Evolutionary conservation across 2,797 vertebrate species (phyloP), one percentile per base, ranked within the genome.

Genomic region (Euphonia xanthogaster): DNA sequence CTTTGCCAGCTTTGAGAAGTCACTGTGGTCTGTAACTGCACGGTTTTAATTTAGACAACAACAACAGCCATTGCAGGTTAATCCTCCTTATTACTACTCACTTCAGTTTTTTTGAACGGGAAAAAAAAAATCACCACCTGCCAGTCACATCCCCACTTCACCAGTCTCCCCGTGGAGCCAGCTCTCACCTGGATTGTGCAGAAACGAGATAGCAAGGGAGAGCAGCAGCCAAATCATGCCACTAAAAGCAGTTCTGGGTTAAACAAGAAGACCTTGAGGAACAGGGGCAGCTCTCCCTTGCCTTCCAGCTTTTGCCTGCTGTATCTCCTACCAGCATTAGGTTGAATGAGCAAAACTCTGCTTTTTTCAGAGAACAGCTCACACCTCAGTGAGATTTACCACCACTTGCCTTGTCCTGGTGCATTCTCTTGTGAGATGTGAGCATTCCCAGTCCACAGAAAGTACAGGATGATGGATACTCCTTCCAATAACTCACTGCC

Each of bases 1-100:
- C 67, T 92, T 76, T 76, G 67, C 71, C 40, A 76, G 33, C 51
- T 85, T 88, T 55, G 71, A 86, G 91, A 93, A 95, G 89, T 68
- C 82, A 88, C 53, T 24, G 6, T 70, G 94, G 57, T 79, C 79
- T 91, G 72, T 5, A 16, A 72, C 82, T 94, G 89, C 45, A 50
- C 23, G 12, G 79, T 88, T 84, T 90, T 86, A 90, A 80, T 96
- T 94, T 79, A 50, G 58, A 54, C 50, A 85, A 73, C 60, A 84
- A 76, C 60, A 84, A 5, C 33, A 51, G 39, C 51, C 62, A 15
- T 50, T 86, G 79, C 44, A 62, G 40, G n/a, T 40, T 86, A 63
- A 60, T 37, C 37, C 35, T 67, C 22, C 55, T 85, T 63, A 51
- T 48, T 80, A 14, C 51, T 45, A 37, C 37, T 92, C 45, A 24